Base-by-base conservation (phyloP, 2,113 vertebrate species). In the Ascaphus truei region DNA sequence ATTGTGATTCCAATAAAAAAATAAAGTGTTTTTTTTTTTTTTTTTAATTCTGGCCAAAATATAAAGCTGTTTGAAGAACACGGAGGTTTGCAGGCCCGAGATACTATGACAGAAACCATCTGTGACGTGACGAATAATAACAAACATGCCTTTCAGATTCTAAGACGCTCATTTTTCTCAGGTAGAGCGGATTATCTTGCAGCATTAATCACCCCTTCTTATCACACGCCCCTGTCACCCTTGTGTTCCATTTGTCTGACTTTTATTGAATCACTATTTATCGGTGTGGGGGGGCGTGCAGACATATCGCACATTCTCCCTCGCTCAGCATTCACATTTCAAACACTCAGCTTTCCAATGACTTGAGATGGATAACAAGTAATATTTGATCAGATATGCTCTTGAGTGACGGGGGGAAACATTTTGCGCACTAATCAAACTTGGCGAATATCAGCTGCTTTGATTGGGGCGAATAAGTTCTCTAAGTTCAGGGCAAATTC, bases 91-190 rank as follows among this genome's bases (percentile, higher is more conserved):
- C 13, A 30, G 43, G 43, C 22, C 45, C 37, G 39, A 43, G 2
- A 45, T 37, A 18, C 23, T 30, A 37, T 68, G 65, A 68, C 39
- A 59, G 16, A 26, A 59, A 18, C 30, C 65, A 68, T 58, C 55
- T 68, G 65, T 37, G 39, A 61, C 10, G 15, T 45, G 58, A 61
- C 26, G 37, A 59, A 25, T 50, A 68, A 57, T 41, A 68, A 68
- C 56, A 68, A 68, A 68, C 65, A 68, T 43, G 23, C 31, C 33
- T 59, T 57, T 34, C 43, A 68, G 43, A 68, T 33, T 57, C n/a
- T 27, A 57, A 57, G 52, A 45, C 12, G 11, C 27, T 68, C 53
- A 68, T 68, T 68, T 68, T 68, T 68, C 65, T 68, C 55, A 33
- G 31, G 55, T 68, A 55, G 30, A 57, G 65, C 31, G 25, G 65